phyloP scores from a whole-genome alignment of 2,888 invertebrate genomes.

The Eupithecia pulchellata region DNA sequence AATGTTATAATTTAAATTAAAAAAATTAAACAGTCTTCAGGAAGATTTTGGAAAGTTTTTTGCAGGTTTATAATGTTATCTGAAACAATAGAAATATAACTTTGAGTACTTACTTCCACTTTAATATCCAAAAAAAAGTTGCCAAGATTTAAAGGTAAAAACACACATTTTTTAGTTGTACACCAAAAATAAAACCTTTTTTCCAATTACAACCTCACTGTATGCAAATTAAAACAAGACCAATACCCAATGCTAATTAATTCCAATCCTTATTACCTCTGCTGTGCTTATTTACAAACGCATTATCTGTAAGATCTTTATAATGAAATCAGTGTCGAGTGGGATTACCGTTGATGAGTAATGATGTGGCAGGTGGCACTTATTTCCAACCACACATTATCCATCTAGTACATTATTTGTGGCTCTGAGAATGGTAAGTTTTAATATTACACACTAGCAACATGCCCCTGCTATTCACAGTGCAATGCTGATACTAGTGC shows the following conservation, averaged over 20 bases:
- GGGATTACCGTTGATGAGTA: conserved; percentile 43
- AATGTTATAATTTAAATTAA: conserved; percentile 65
- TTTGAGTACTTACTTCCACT: too few species aligned
- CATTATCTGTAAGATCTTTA: conserved; percentile 41
- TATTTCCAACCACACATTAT: background rate
- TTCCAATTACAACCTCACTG: background rate
- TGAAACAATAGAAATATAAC: conserved; percentile 70
- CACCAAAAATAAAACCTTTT: too few species aligned
- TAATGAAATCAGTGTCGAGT: conserved; percentile 44
- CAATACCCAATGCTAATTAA: conserved; percentile 2
- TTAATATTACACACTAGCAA: too few species aligned
- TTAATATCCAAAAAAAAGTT: too few species aligned
- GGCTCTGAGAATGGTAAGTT: background rate
- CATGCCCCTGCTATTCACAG: too few species aligned
- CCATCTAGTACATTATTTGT: background rate
- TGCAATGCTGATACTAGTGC: too few species aligned
- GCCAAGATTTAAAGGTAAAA: too few species aligned
- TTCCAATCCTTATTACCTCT: conserved; percentile 16
- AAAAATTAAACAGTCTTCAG: conserved; percentile 79
- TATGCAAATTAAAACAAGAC: background rate
- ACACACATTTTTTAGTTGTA: too few species aligned
- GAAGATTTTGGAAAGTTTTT: conserved; percentile 81
- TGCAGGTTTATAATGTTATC: conserved; percentile 75
- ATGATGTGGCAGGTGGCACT: conserved; percentile 45
- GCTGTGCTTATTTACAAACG: conserved; percentile 15